Evolutionary conservation across 2,888 invertebrate species (phyloP).

Genomic region (Automeris io): DNA sequence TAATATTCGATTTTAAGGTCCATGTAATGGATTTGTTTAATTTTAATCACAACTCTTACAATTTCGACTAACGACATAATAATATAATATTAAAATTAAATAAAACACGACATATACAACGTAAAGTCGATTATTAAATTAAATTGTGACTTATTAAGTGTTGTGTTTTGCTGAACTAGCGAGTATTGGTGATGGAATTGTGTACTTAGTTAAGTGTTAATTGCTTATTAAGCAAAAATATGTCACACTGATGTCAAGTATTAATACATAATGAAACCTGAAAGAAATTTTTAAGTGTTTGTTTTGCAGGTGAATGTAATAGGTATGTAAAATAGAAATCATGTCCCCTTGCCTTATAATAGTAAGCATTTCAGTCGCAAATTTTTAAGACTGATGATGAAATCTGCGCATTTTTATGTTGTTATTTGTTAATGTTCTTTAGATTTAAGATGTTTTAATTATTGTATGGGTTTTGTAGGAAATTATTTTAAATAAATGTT

Average conservation of each 20-base stretch:
- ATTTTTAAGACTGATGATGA: conserved; percentile 13
- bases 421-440: conserved; percentile 12
- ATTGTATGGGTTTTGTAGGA: conserved; percentile 27
- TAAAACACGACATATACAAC: too few relatives aligned
- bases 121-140: too few relatives aligned
- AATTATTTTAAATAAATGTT: conserved; percentile 27
- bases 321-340: conserved; percentile 6
- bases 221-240: too few relatives aligned
- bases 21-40: too few relatives aligned
- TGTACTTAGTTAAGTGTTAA: neutral
- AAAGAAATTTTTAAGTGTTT: too few relatives aligned
- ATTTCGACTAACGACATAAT: too few relatives aligned
- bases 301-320: too few relatives aligned
- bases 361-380: conserved; percentile 9
- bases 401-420: conserved; percentile 7
- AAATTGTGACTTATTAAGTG: neutral
- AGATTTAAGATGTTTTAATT: conserved; percentile 19
- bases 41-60: too few relatives aligned
- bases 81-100: too few relatives aligned
- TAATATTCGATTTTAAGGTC: too few relatives aligned
- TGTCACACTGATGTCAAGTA: too few relatives aligned
- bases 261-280: too few relatives aligned
- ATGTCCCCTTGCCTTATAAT: neutral
- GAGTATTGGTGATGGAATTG: neutral
- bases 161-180: neutral